Base-by-base conservation (phyloP, 2,797 vertebrate genomes). In the Mastacembelus armatus region DNA sequence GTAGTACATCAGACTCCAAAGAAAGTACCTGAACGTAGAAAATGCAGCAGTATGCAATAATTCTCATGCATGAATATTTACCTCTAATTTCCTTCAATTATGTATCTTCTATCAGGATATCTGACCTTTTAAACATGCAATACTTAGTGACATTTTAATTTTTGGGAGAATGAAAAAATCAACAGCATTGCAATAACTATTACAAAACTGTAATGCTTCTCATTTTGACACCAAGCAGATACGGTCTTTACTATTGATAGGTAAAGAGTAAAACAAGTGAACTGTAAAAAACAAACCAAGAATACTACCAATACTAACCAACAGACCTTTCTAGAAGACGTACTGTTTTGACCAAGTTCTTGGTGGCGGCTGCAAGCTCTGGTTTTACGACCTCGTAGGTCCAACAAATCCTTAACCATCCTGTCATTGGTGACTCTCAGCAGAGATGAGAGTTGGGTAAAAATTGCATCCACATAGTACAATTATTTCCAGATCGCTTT, bases 1-100 rank as follows among this genome's bases (percentile, higher is more conserved):
- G 98, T 16, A 96, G 94, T 8, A 98, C 97, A 0, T 97, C 96
- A 0, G 96, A 96, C 0, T 97, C 96, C 88, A 99, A 85, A 61
- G 97, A 98, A 81, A 99, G 93, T 22, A 97, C 97, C 98, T 99
- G 54, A 24, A n/a, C 27, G 76, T 10, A 55, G 61, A 71, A 26
- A 83, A 63, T 42, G 3, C 16, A 75, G 48, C 30, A 63, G 56
- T 55, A 26, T 42, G 19, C 38, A 60, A 16, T 24, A 11, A 64
- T 32, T 59, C 36, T 59, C 14, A 64, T 2, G 27, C 7, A 24
- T 16, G 2, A 67, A 30, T 18, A 49, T 1, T 14, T 8, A 22
- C 11, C 33, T 16, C 10, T 27, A 10, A 32, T 8, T 40, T 35
- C 32, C 10, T n/a, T n/a, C 6, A n/a, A 38, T 38, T 38, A 15